These are phyloP conservation scores for Strix uralensis DNA, from an alignment of 2,113 vertebrate species.

Conservation along the genomic window DNA sequence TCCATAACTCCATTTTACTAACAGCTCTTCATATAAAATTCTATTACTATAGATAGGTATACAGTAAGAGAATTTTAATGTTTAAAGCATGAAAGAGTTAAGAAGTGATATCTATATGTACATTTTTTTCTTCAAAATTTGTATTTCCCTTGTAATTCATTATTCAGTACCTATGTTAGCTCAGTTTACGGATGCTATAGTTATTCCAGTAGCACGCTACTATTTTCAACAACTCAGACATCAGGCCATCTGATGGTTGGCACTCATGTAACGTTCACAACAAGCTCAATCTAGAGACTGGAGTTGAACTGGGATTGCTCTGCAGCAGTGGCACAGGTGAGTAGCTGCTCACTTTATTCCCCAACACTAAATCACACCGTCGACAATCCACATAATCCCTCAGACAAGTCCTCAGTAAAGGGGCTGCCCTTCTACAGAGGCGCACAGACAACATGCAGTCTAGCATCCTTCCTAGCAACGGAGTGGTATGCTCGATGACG, in stretches of 20 bases:
- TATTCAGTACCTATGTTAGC: not conserved
- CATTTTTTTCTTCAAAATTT: not conserved
- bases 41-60: not conserved
- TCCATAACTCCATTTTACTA: not conserved
- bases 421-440: not conserved
- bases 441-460: fast-evolving
- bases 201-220: slow-evolving; percentile 32
- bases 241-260: not conserved
- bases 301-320: not conserved
- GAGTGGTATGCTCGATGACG: not conserved
- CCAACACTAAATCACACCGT: not conserved
- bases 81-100: not conserved
- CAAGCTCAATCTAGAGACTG: not conserved
- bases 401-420: not conserved
- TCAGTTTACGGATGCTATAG: slow-evolving; percentile 8
- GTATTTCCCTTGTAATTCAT: not conserved
- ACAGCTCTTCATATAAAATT: not conserved
- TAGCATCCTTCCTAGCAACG: not conserved
- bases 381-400: not conserved
- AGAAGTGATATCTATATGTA: not conserved
- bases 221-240: slow-evolving; percentile 42
- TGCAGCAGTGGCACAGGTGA: not conserved
- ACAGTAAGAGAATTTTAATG: not conserved
- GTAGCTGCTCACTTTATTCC: not conserved
- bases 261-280: not conserved